Evolutionary conservation across 2,113 vertebrate genomes (phyloP).

Genomic region (Channa maculata): DNA sequence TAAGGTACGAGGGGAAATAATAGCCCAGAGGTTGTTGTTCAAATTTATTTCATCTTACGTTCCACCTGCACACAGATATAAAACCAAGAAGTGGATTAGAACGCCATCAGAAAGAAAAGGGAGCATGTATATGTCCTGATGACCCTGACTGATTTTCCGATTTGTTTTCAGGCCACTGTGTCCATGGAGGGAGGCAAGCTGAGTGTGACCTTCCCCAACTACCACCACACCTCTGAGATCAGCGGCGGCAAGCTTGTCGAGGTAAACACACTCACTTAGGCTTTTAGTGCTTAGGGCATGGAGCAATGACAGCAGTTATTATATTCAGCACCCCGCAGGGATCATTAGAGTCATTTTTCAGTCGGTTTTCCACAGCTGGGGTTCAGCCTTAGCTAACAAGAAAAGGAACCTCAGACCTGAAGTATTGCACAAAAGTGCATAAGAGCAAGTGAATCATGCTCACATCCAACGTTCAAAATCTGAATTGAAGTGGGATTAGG

Average conservation of each 20-base stretch:
- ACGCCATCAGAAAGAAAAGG: not conserved
- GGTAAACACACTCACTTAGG: slow-evolving; percentile 67
- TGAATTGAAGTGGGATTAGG: not conserved
- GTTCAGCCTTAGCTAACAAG: not conserved
- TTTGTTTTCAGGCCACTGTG: slow-evolving; percentile 76
- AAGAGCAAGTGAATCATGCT: not conserved
- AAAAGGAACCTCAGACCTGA: not conserved
- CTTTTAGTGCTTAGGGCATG: slow-evolving; percentile 6
- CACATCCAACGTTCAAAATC: slow-evolving; percentile 16
- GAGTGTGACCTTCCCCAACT: slow-evolving; percentile 86
- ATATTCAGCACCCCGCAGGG: slow-evolving; percentile 24
- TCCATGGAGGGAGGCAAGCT: slow-evolving; percentile 73
- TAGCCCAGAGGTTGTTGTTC: not conserved
- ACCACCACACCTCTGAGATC: slow-evolving; percentile 82
- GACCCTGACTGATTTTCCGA: not conserved
- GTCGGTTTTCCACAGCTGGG: slow-evolving; percentile 3
- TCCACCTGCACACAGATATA: not conserved
- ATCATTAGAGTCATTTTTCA: slow-evolving; percentile 33
- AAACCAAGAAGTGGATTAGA: slow-evolving; percentile 41
- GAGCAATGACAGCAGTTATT: slow-evolving; percentile 32
- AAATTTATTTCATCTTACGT: not conserved
- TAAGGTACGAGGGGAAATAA: slow-evolving; percentile 84
- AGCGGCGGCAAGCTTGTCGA: slow-evolving; percentile 79
- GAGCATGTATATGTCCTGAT: slow-evolving; percentile 38
- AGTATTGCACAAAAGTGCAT: not conserved